Evolutionary conservation across 1,140 invertebrate genomes (phyloP).

Genomic region (Polypedilum vanderplanki): DNA sequence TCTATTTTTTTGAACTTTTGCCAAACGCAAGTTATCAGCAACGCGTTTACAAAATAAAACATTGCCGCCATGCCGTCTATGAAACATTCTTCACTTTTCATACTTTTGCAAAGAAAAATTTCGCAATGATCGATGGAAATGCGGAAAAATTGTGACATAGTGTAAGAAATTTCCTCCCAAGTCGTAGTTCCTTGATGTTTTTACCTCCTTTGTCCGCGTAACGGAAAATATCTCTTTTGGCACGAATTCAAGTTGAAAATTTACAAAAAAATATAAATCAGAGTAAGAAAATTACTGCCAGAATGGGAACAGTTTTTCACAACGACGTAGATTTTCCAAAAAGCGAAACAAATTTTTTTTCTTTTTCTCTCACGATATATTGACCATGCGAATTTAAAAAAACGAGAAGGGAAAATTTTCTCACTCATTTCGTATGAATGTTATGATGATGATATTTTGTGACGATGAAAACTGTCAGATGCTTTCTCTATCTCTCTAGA

Average conservation of each 20-base stretch:
- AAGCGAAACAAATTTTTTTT: neutral
- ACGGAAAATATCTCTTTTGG: conserved; percentile 10
- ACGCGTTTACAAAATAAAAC: neutral
- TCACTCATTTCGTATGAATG: neutral
- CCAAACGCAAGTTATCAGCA: neutral
- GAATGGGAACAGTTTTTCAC: conserved; percentile 16
- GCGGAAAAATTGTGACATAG: neutral
- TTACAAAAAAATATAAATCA: neutral
- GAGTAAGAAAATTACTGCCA: neutral
- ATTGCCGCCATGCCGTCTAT: neutral
- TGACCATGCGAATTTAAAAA: neutral
- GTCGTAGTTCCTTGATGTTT: neutral
- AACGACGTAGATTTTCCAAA: conserved; percentile 12
- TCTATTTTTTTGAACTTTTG: neutral
- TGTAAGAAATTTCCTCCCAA: neutral
- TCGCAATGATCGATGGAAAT: neutral
- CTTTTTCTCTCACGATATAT: neutral
- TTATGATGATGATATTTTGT: conserved; percentile 5
- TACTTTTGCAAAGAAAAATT: neutral
- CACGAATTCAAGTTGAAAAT: neutral
- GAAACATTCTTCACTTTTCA: neutral
- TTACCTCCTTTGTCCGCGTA: neutral
- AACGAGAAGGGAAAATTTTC: conserved; percentile 1
- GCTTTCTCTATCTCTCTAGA: neutral
- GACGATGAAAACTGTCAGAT: neutral